Conservation (phyloP, 2,113 vertebrate genomes). For the Ageneiosus marmoratus region DNA sequence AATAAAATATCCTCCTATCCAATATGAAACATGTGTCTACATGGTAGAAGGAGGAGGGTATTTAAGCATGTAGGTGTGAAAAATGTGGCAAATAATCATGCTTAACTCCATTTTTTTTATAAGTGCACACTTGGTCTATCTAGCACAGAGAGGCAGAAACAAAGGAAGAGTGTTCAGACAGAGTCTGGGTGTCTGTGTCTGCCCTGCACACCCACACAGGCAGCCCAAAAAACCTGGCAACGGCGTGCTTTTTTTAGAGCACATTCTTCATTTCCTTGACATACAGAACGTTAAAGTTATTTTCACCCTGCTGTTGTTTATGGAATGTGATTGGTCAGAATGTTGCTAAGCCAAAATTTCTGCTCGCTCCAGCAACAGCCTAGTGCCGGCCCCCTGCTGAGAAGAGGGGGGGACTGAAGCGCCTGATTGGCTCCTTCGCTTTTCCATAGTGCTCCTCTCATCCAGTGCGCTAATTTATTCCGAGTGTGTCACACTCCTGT, state of each 20-base stretch:
- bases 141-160: conserved; percentile 37
- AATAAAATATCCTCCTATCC: neutral
- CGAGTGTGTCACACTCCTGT: conserved; percentile 57
- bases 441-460: conserved; percentile 57
- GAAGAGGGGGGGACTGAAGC: conserved; percentile 56
- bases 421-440: conserved; percentile 68
- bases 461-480: conserved; percentile 60
- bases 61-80: conserved; percentile 21
- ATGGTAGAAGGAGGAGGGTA: neutral
- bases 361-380: conserved; percentile 64
- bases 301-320: conserved; percentile 66
- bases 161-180: conserved; percentile 45
- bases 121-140: conserved; percentile 61
- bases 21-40: neutral
- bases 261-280: conserved; percentile 58
- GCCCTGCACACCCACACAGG: conserved; percentile 38
- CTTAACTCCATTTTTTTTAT: conserved; percentile 23
- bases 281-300: conserved; percentile 72
- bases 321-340: conserved; percentile 71
- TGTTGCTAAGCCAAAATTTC: conserved; percentile 74
- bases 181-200: conserved; percentile 47
- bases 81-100: conserved; percentile 33
- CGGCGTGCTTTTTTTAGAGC: conserved; percentile 51
- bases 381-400: conserved; percentile 55
- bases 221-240: conserved; percentile 52